Evolutionary conservation across 2,797 vertebrate species (phyloP).

Genomic region (Coilia nasus): DNA sequence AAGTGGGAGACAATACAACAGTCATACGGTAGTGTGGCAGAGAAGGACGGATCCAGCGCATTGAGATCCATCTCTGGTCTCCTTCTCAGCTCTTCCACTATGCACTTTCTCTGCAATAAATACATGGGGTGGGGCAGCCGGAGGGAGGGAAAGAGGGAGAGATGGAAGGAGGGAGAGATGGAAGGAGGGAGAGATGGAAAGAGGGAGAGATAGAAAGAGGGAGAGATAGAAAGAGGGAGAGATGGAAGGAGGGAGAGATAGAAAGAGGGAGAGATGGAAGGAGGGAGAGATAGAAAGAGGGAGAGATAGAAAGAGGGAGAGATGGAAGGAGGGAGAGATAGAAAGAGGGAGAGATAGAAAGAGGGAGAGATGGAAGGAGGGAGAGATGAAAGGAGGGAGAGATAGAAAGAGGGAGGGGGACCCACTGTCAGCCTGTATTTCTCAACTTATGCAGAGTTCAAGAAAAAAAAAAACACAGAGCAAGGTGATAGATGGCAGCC

Average conservation of each 20-base stretch:
- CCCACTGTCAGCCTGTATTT: neutral
- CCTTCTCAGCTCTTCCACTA: slow-evolving; percentile 77
- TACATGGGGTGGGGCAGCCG: neutral
- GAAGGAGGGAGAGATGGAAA: neutral
- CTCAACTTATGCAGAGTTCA: neutral
- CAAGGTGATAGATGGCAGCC: neutral
- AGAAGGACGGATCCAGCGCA: slow-evolving; percentile 72
- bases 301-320: neutral
- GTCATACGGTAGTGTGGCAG: slow-evolving; percentile 80
- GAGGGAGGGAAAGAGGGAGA: neutral
- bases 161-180: neutral
- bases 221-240: neutral
- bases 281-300: neutral
- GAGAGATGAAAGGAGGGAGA: neutral
- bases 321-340: neutral
- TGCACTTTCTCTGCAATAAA: slow-evolving; percentile 79
- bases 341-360: neutral
- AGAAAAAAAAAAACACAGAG: neutral
- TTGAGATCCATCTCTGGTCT: slow-evolving; percentile 70
- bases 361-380: neutral
- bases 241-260: too few species aligned
- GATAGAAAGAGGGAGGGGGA: neutral
- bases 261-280: neutral
- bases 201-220: neutral
- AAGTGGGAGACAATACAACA: neutral